Evolutionary conservation across 1,140 invertebrate species (phyloP).

Genomic region (Parasteatoda tepidariorum): DNA sequence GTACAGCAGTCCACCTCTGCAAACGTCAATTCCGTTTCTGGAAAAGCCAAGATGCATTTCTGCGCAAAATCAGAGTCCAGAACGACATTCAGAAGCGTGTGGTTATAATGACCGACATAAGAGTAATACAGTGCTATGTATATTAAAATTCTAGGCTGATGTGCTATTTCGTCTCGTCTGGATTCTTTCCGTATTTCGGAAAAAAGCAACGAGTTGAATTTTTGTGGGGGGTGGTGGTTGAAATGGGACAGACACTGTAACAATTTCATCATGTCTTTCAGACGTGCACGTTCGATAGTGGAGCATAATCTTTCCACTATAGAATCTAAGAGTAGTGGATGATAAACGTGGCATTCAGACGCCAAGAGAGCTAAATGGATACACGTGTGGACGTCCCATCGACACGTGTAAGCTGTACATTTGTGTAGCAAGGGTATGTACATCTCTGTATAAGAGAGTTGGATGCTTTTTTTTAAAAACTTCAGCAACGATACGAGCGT

Average conservation of each 20-base stretch:
- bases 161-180: constrained; percentile 9
- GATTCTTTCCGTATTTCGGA: not conserved
- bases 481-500: constrained; percentile 28
- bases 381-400: constrained; percentile 12
- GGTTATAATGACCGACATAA: constrained; percentile 25
- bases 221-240: not conserved
- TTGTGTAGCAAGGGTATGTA: constrained; percentile 3
- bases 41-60: not conserved
- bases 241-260: constrained; percentile 15
- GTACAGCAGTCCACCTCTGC: constrained; percentile 35
- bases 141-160: not conserved
- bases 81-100: not conserved
- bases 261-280: constrained; percentile 40
- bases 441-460: not conserved
- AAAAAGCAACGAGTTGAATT: constrained; percentile 13
- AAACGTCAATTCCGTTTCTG: not conserved
- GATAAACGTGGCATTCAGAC: constrained; percentile 18
- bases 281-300: not conserved
- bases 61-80: not conserved
- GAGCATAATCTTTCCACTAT: constrained; percentile 2
- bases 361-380: constrained; percentile 32
- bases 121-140: constrained; percentile 13
- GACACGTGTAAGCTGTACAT: not conserved
- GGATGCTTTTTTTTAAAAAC: constrained; percentile 27
- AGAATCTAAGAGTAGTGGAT: constrained; percentile 20